Evolutionary conservation across 2,888 invertebrate species (phyloP), one percentile per base, ranked within the genome.

Genomic region (Creontiades dilutus): DNA sequence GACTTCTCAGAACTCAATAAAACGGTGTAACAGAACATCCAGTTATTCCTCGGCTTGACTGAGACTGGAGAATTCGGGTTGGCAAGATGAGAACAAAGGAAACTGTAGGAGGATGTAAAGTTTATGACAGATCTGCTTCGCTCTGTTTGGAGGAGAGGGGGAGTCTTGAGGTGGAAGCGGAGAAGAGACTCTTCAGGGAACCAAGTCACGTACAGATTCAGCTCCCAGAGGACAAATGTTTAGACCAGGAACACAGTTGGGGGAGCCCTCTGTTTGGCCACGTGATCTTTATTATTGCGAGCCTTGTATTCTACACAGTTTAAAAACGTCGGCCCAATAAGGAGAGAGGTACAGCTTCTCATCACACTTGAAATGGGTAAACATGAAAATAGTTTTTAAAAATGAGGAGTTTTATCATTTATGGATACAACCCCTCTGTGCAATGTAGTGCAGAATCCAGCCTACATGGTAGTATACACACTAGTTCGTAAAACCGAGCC

Each of bases 241-340:
- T 68, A 23, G 27, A 12, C 68, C 23, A 68, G 68, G 23, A 68
- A 68, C 23, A 23, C 68, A 23, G 68, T 68, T 68, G 23, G 23
- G n/a, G 57, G 57, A 7, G 23, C 68, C 12, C 68, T 23, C 68
- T 68, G 68, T 12, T 68, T 19, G 68, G 68, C 23, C 19, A 68
- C 68, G 68, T 19, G 61, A 19, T 68, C 9, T 68, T 68, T 68
- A 68, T 68, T 68, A 68, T 68, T 68, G 68, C 23, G 27, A 68
- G 68, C 23, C 11, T 23, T 23, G n/a, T 68, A n/a, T n/a, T 68
- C 1, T 23, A 19, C 68, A 19, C 19, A 23, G 68, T 23, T 68
- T 68, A 19, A 68, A 68, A 68, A 37, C 37, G 37, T 37, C 37
- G 37, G 37, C 37, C 37, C 3, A 2, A 37, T 37, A 4, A n/a